Percentiles rank a stretch among this genome's conserved stretches.
Conservation (phyloP, 1,140 invertebrate species). For the Mycetomoellerius zeteki region DNA sequence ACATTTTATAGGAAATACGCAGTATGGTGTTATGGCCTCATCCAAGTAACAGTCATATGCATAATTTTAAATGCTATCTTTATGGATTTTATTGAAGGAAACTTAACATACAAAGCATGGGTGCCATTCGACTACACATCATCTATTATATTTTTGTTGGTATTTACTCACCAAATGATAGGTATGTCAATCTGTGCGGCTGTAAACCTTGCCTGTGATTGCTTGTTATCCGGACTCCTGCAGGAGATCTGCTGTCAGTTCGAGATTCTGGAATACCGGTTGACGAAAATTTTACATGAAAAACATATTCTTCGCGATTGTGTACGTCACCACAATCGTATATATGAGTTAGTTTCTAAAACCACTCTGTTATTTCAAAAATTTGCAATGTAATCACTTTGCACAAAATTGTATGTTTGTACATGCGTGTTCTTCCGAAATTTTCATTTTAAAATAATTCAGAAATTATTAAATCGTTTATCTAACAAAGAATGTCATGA, state of each 20-base stretch:
- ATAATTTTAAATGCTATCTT: slow-evolving; percentile 33
- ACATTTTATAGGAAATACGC: slow-evolving; percentile 26
- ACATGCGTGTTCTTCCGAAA: not conserved
- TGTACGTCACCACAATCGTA: slow-evolving; percentile 32
- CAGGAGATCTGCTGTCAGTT: slow-evolving; percentile 64
- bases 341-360: slow-evolving; percentile 28
- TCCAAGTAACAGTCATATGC: not conserved
- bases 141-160: slow-evolving; percentile 22
- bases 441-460: not conserved
- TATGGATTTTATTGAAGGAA: slow-evolving; percentile 3
- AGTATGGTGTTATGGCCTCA: not conserved
- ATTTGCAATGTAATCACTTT: not conserved
- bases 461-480: not conserved
- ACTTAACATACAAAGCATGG: slow-evolving; percentile 53
- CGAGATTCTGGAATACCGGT: slow-evolving; percentile 58
- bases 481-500: not conserved
- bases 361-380: not conserved
- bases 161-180: slow-evolving; percentile 52
- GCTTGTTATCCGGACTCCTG: slow-evolving; percentile 63
- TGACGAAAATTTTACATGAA: slow-evolving; percentile 24
- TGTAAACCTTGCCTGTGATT: slow-evolving; percentile 57
- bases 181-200: slow-evolving; percentile 18
- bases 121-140: slow-evolving; percentile 48
- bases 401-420: no score
- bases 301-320: not conserved